These are phyloP conservation scores for Onthophagus taurus DNA, from an alignment of 1,140 invertebrate genomes.

Conservation along the genomic window DNA sequence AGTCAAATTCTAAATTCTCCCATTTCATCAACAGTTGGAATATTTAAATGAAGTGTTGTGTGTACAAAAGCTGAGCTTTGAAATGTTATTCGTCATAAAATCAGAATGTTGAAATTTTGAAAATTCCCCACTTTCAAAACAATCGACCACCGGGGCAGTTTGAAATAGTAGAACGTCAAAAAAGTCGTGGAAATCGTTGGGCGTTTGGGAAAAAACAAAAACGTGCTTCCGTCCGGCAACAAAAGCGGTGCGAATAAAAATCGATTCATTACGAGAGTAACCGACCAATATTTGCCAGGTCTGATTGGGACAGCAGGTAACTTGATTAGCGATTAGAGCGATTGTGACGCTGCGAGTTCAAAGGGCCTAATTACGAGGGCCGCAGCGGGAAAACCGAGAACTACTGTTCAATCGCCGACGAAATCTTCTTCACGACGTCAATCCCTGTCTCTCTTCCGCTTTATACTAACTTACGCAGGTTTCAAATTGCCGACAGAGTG, in stretches of 20 bases:
- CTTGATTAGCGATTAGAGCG: conserved; percentile 36
- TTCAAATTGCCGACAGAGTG: too few species aligned
- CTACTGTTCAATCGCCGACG: conserved; percentile 11
- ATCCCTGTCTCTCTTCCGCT: background rate
- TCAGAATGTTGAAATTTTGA: too few species aligned
- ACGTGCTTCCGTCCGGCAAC: too few species aligned
- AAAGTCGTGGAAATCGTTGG: conserved; percentile 11
- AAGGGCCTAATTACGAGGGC: conserved; percentile 34
- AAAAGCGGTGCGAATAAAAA: conserved; percentile 32
- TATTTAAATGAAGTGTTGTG: too few species aligned
- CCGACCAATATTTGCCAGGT: conserved; percentile 34
- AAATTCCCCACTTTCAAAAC: too few species aligned
- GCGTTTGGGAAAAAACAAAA: conserved; percentile 16
- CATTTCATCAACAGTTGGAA: too few species aligned
- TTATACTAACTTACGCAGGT: background rate
- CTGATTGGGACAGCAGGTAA: conserved; percentile 35
- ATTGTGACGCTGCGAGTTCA: conserved; percentile 35
- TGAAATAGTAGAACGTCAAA: too few species aligned
- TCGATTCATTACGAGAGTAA: conserved; percentile 35
- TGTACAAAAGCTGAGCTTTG: too few species aligned
- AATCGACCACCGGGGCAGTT: too few species aligned
- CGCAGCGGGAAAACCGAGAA: conserved; percentile 18
- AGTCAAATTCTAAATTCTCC: too few species aligned
- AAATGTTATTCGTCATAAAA: too few species aligned
- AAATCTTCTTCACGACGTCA: background rate